Percentiles rank a stretch among this genome's conserved stretches.
phyloP scores from a whole-genome alignment of 2,797 vertebrate genomes.

The Megalops cyprinoides region DNA sequence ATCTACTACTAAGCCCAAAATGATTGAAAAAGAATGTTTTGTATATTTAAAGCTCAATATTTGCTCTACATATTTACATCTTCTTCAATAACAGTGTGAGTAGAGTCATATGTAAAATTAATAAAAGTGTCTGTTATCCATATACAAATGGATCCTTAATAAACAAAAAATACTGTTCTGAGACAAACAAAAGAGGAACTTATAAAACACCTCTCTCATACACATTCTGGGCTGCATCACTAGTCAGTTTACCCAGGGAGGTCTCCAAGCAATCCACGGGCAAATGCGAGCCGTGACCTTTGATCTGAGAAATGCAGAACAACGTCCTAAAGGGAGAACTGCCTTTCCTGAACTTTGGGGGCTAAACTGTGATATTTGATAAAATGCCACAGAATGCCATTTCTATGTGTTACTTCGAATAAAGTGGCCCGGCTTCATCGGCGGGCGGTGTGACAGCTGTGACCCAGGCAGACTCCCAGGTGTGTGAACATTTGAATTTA shows the following conservation, averaged over 20 bases:
- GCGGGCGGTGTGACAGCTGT: conserved; percentile 32
- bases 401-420: conserved; percentile 35
- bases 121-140: neutral
- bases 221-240: too few relatives aligned
- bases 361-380: conserved; percentile 42
- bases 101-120: neutral
- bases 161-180: too few relatives aligned
- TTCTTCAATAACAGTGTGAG: conserved; percentile 16
- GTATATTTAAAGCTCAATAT: too few relatives aligned
- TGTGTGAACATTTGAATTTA: conserved; percentile 23
- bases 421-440: conserved; percentile 29
- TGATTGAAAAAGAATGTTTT: too few relatives aligned
- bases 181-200: neutral
- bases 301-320: conserved; percentile 13
- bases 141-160: too few relatives aligned
- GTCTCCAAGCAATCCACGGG: too few relatives aligned
- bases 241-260: too few relatives aligned
- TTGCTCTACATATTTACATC: too few relatives aligned
- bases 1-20: too few relatives aligned
- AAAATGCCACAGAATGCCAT: conserved; percentile 42
- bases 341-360: conserved; percentile 11
- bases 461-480: conserved; percentile 28
- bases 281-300: neutral
- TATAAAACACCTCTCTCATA: neutral
- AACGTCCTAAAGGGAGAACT: neutral